These are phyloP conservation scores for Salvelinus namaycush DNA, from an alignment of 2,113 vertebrate genomes.

Conservation along the genomic window DNA sequence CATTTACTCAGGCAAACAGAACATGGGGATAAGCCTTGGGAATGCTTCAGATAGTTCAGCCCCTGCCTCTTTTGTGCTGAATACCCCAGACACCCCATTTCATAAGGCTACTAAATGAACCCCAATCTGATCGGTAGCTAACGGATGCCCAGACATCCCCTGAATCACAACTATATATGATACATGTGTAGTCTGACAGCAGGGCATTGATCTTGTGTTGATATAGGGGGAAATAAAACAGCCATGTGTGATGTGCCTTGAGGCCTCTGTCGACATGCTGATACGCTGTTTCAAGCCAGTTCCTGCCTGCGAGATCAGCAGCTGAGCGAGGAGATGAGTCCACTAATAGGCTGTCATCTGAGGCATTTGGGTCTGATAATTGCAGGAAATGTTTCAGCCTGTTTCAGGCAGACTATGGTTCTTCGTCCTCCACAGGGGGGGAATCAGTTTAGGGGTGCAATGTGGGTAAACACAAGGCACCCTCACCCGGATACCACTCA, in stretches of 20 bases:
- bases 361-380: conserved; percentile 10
- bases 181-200: neutral
- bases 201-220: conserved; percentile 20
- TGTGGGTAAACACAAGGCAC: conserved; percentile 18
- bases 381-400: conserved; percentile 10
- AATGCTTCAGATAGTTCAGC: conserved; percentile 26
- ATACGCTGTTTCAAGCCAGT: conserved; percentile 4
- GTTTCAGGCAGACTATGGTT: conserved; percentile 8
- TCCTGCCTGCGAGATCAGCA: conserved; percentile 24
- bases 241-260: neutral
- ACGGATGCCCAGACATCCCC: conserved; percentile 8
- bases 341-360: conserved; percentile 30
- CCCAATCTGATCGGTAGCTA: conserved; percentile 14
- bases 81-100: conserved; percentile 25
- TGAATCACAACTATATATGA: conserved; percentile 8
- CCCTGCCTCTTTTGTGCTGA: conserved; percentile 3
- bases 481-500: conserved; percentile 29
- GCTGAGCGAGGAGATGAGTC: conserved; percentile 25
- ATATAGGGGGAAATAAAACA: conserved; percentile 8
- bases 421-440: conserved; percentile 6
- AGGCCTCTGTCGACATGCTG: conserved; percentile 7
- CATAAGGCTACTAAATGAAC: conserved; percentile 41
- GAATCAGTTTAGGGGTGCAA: conserved; percentile 17
- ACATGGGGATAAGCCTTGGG: conserved; percentile 33
- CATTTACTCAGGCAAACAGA: conserved; percentile 39